phyloP scores from a whole-genome alignment of 2,888 invertebrate genomes.

The Morpho helenor region DNA sequence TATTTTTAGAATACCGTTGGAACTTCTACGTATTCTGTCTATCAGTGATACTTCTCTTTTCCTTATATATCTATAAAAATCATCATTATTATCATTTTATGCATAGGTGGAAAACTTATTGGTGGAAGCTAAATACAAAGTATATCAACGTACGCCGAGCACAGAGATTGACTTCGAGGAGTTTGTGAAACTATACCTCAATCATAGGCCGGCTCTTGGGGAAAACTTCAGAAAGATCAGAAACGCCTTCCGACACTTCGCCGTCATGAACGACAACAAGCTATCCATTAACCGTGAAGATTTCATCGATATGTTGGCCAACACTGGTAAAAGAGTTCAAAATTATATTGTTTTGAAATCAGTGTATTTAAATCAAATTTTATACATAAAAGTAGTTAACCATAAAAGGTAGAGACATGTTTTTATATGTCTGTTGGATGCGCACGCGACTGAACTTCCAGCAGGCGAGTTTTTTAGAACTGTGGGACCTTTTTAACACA shows the following conservation, averaged over 20 bases:
- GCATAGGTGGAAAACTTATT: slow-evolving; percentile 79
- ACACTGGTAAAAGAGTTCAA: slow-evolving; percentile 38
- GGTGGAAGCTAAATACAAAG: slow-evolving; percentile 77
- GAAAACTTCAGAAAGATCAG: slow-evolving; percentile 63
- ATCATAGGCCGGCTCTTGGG: slow-evolving; percentile 82
- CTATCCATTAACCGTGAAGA: slow-evolving; percentile 51
- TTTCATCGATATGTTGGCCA: slow-evolving; percentile 59
- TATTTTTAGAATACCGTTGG: too few relatives aligned
- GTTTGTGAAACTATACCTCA: slow-evolving; percentile 82
- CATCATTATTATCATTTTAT: not conserved
- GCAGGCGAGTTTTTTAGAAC: too few relatives aligned
- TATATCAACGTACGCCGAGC: slow-evolving; percentile 65
- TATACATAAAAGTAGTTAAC: too few relatives aligned
- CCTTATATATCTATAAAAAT: too few relatives aligned
- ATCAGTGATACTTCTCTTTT: too few relatives aligned
- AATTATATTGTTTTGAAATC: too few relatives aligned
- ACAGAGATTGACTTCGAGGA: slow-evolving; percentile 82
- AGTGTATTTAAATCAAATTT: too few relatives aligned
- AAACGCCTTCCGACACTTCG: slow-evolving; percentile 67
- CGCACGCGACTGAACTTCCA: too few relatives aligned
- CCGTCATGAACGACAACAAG: slow-evolving; percentile 34
- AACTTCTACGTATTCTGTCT: too few relatives aligned
- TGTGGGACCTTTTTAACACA: too few relatives aligned
- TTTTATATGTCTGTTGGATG: too few relatives aligned
- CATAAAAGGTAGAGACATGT: too few relatives aligned